Base-by-base conservation (phyloP, 2,888 invertebrate species). In the Flexamia atlantica region DNA sequence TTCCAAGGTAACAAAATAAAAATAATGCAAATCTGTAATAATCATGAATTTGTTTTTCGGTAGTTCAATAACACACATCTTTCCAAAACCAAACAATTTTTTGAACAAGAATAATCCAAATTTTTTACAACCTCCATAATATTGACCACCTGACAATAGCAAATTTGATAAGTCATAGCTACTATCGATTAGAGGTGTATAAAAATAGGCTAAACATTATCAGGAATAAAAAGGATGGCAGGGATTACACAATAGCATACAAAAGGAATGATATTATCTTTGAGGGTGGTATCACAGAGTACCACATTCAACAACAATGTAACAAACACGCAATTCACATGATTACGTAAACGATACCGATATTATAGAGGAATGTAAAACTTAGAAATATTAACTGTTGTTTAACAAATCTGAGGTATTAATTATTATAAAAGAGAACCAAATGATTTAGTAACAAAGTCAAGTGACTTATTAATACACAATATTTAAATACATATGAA, bases 31-130 rank as follows among this genome's bases (percentile, higher is more conserved):
- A 28, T 64, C 2, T 64, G 42, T 72, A 72, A 72, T 72, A 72
- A 40, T 72, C 36, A 72, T 72, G 42, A 72, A 72, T 72, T 72
- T 72, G 40, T 72, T 72, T 40, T 72, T 72, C 72, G 40, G 72
- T 72, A 36, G 20, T 14, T 72, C 40, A 72, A 72, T 72, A 72
- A 72, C 42, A 72, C 72, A 72, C 40, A 42, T 40, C 40, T 64
- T 42, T 72, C 72, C 72, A 72, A 72, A 72, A 72, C 72, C 72
- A 72, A 72, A 72, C 42, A 40, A 40, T 72, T 72, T 36, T 72
- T 28, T 4, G 64, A 64, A 28, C 25, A 30, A 28, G 64, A 64
- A 64, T 64, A 28, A 28, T 64, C 64, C 28, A 23, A 53, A 53
- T 28, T 3, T 64, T 28, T 64, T 64, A 53, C 64, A 64, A 28